Base-by-base conservation (phyloP, 2,113 vertebrate genomes). In the Scytalopus superciliaris region DNA sequence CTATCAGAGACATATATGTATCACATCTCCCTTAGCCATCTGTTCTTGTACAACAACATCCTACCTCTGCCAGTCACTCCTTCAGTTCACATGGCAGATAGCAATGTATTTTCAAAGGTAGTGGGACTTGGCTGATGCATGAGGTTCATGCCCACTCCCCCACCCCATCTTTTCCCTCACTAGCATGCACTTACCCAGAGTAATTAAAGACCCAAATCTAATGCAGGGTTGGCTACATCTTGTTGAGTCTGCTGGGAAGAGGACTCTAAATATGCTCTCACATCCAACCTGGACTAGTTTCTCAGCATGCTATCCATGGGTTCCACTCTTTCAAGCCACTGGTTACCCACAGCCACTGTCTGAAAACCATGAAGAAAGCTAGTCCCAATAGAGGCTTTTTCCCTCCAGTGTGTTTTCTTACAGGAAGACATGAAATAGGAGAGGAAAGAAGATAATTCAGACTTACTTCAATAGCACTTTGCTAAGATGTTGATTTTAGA, bases 11-110 rank as follows among this genome's bases (percentile, higher is more conserved):
- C 47, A 62, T n/a, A 59, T 78, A 74, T 27, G 35, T 72, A 87
- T 89, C 89, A 74, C 19, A 74, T 92, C 89, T 90, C 72, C 74
- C 39, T 78, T 81, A 81, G 68, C 76, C 64, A 92, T 90, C 80
- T 92, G 73, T 74, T 93, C 64, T 24, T 67, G 33, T 55, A 64
- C 47, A 78, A 33, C 68, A 88, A 55, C 59, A 50, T 37, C 18
- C 16, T 50, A 55, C 50, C 76, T 78, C 83, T 92, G 64, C 89
- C 67, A 84, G 52, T 68, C 77, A 35, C 28, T 92, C 84, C 56
- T 84, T 89, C 84, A 78, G 69, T 64, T 94, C 82, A 70, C 3
- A 2, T 1, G 2, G 47, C 52, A 92, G 59, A 70, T 10, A 69
- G 23, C 53, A 74, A 52, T 3, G 24, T 10, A 4, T 10, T 55